phyloP scores from a whole-genome alignment of 2,888 invertebrate species.

The Acronicta leporina region DNA sequence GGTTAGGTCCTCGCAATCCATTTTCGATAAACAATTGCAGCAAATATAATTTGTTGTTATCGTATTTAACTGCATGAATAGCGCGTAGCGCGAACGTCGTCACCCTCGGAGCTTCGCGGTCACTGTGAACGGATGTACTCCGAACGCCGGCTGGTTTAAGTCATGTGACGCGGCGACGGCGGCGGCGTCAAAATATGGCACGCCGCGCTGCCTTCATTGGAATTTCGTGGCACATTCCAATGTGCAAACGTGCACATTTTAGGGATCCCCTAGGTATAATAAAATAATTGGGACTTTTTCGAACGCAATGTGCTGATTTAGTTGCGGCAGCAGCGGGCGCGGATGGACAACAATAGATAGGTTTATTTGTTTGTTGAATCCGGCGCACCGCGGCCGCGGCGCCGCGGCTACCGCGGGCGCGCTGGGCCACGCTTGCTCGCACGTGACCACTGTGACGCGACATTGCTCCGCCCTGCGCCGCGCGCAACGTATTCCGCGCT shows the following conservation, averaged over 20 bases:
- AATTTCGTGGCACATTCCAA: constrained; percentile 63
- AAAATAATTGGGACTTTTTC: neutral
- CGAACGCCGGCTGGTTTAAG: constrained; percentile 70
- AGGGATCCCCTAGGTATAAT: neutral
- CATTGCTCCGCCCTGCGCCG: constrained; percentile 36
- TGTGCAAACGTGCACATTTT: constrained; percentile 31
- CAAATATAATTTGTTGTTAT: constrained; percentile 58
- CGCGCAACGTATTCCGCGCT: constrained; percentile 10
- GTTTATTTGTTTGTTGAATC: constrained; percentile 2
- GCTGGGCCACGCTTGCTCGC: constrained; percentile 72
- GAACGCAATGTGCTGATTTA: neutral
- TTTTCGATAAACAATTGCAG: constrained; percentile 62
- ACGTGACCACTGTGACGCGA: constrained; percentile 71
- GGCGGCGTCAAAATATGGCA: constrained; percentile 75
- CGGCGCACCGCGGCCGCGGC: neutral
- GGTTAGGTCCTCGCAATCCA: constrained; percentile 72
- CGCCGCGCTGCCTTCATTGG: constrained; percentile 58
- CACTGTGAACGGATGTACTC: constrained; percentile 65
- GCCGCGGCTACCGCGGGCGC: constrained; percentile 12
- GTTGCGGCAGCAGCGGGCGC: neutral
- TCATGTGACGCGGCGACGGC: constrained; percentile 75
- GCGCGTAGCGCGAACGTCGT: constrained; percentile 61
- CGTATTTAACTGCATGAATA: constrained; percentile 67
- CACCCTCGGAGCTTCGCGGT: constrained; percentile 62
- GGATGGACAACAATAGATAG: neutral